Evolutionary conservation across 2,888 invertebrate species (phyloP).

Genomic region (Scaptomyza polygonia): DNA sequence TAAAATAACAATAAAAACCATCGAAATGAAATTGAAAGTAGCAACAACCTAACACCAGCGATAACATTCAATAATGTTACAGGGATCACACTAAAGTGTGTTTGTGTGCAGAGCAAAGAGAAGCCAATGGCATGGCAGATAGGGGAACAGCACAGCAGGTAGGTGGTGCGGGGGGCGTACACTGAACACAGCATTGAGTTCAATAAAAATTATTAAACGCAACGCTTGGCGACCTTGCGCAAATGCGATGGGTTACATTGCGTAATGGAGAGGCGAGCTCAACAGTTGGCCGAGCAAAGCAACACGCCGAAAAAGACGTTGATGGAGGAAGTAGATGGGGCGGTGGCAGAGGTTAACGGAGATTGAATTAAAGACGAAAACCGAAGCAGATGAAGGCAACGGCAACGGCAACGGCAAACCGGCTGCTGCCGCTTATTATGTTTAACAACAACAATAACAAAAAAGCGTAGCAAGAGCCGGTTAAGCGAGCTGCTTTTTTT

Average conservation of each 20-base stretch:
- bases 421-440: constrained; percentile 42
- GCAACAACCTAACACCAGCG: constrained; percentile 37
- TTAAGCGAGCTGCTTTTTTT: constrained; percentile 50
- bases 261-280: constrained; percentile 54
- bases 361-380: constrained; percentile 4
- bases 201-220: constrained; percentile 57
- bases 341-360: neutral
- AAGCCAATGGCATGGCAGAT: neutral
- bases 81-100: constrained; percentile 31
- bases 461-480: constrained; percentile 58
- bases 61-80: constrained; percentile 34
- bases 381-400: constrained; percentile 11
- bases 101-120: constrained; percentile 3
- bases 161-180: neutral
- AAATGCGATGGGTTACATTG: constrained; percentile 70
- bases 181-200: constrained; percentile 43
- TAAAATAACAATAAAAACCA: constrained; percentile 74
- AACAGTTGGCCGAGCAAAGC: constrained; percentile 38
- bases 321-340: neutral
- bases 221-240: constrained; percentile 62
- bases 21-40: constrained; percentile 74
- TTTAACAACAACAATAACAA: constrained; percentile 1
- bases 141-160: neutral
- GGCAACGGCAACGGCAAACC: constrained; percentile 50
- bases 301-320: constrained; percentile 2